These are phyloP conservation scores for Heptranchias perlo DNA, from an alignment of 2,113 vertebrate genomes.

Conservation along the genomic window DNA sequence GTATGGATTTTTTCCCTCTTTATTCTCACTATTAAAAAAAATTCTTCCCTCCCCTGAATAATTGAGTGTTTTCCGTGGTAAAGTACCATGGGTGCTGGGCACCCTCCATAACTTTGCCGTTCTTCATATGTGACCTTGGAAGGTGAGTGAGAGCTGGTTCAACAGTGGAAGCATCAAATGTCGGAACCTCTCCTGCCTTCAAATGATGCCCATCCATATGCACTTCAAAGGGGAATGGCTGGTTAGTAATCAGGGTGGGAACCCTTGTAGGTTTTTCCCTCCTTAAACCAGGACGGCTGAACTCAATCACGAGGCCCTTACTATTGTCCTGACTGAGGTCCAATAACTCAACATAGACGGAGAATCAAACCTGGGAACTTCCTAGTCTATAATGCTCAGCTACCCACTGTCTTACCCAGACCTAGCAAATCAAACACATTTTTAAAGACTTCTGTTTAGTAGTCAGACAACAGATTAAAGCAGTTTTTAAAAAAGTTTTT, in stretches of 20 bases:
- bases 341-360: neutral
- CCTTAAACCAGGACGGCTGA: neutral
- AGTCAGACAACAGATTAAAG: neutral
- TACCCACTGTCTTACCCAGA: neutral
- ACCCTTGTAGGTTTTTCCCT: neutral
- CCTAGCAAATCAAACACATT: neutral
- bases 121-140: neutral
- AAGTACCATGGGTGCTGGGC: neutral
- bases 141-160: neutral
- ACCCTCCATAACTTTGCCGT: neutral
- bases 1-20: neutral
- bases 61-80: neutral
- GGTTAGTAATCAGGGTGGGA: neutral
- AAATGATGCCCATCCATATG: neutral
- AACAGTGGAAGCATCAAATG: neutral
- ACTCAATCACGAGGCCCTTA: neutral
- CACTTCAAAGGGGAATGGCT: neutral
- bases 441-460: neutral
- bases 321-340: neutral
- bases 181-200: neutral
- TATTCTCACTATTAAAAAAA: neutral
- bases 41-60: neutral
- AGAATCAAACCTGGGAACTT: neutral
- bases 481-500: neutral
- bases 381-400: neutral